Conservation (phyloP, 1,140 invertebrate species). For the Drosophila nigrodunni region DNA sequence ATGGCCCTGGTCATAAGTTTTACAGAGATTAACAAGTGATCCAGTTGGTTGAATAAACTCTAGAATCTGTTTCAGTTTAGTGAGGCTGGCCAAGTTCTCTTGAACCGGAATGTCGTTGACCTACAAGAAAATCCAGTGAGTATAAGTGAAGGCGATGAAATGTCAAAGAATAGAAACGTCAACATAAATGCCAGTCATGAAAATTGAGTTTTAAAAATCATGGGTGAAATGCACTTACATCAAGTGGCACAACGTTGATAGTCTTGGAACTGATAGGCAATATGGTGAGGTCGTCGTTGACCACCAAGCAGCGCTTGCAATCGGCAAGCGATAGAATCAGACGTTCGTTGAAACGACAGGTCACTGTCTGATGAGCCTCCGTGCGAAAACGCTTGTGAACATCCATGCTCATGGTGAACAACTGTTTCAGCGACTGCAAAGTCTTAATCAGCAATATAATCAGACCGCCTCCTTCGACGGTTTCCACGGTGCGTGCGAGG, state of each 20-base stretch:
- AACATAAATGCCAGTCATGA: not conserved
- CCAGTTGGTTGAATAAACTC: constrained; percentile 95
- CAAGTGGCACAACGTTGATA: constrained; percentile 90
- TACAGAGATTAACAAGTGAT: constrained; percentile 94
- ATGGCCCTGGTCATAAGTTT: constrained; percentile 97
- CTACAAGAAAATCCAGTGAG: constrained; percentile 22
- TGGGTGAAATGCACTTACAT: constrained; percentile 77
- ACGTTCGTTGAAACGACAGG: constrained; percentile 98
- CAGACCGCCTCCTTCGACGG: constrained; percentile 98
- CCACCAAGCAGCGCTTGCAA: constrained; percentile 94
- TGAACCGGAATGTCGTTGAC: constrained; percentile 61
- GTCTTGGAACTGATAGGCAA: constrained; percentile 96
- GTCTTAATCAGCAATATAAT: constrained; percentile 95
- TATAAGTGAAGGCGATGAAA: not conserved
- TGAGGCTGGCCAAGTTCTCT: constrained; percentile 87
- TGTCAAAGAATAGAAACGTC: not conserved
- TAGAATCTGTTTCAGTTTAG: constrained; percentile 89
- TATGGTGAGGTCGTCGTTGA: constrained; percentile 97
- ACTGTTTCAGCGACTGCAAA: constrained; percentile 95
- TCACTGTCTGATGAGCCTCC: constrained; percentile 96
- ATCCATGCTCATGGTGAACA: constrained; percentile 99
- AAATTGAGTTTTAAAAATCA: not conserved
- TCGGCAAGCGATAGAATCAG: constrained; percentile 96
- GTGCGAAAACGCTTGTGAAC: constrained; percentile 98
- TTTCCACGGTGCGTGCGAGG: constrained; percentile 98